A percentile compares a stretch with the other conserved stretches of the same genome.
These are phyloP conservation scores for Drosophila differens DNA, from an alignment of 2,888 invertebrate species.

Conservation along the genomic window DNA sequence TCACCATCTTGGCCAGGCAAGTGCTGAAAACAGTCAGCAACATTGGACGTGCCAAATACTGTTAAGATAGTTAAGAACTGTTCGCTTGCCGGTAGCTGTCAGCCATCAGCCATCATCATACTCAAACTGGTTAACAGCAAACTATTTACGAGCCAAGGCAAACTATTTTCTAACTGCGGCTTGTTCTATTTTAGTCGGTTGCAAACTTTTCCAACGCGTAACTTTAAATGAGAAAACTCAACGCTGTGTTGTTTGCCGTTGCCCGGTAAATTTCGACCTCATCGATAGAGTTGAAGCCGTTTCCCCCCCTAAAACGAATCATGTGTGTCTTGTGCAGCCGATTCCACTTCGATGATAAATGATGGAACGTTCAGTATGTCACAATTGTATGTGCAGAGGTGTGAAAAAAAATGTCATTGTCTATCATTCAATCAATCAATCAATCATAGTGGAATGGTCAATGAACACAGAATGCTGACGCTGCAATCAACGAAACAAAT, in stretches of 20 bases:
- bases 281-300: conserved; percentile 29
- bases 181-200: conserved; percentile 16
- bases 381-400: conserved; percentile 43
- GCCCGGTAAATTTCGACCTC: conserved; percentile 8
- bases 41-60: conserved; percentile 61
- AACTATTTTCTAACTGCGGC: conserved; percentile 52
- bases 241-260: conserved; percentile 1
- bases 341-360: conserved; percentile 46
- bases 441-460: conserved; percentile 40
- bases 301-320: conserved; percentile 18
- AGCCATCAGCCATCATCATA: conserved; percentile 40
- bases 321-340: conserved; percentile 29
- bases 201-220: conserved; percentile 35
- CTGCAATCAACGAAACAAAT: conserved; percentile 66
- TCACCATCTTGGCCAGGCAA: conserved; percentile 34
- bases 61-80: conserved; percentile 60
- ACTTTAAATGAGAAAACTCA: conserved; percentile 58
- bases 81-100: conserved; percentile 42
- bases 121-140: conserved; percentile 3
- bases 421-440: conserved; percentile 45
- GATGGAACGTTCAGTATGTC: conserved; percentile 16
- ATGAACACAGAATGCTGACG: conserved; percentile 40
- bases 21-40: conserved; percentile 3
- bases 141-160: conserved; percentile 19
- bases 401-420: conserved; percentile 15